Base-by-base conservation (phyloP, 1,140 invertebrate genomes). In the Drosophila suzukii region DNA sequence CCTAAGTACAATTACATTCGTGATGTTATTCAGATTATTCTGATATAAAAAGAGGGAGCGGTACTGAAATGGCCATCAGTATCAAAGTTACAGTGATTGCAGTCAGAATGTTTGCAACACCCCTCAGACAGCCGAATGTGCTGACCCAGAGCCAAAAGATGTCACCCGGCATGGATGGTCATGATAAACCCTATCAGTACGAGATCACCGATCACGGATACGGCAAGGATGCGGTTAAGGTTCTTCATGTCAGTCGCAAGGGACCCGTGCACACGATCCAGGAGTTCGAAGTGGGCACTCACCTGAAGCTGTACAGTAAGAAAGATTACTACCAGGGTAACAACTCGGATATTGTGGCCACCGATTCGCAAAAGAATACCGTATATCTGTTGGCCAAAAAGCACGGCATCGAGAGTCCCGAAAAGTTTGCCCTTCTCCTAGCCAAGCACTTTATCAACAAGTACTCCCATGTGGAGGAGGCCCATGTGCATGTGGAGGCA, bases 291-390 rank as follows among this genome's bases (percentile, higher is more conserved):
- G 95, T 97, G 10, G 94, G 93, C 75, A 96, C 95, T 2, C 94
- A 95, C 59, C 92, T 97, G 15, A 95, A 95, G 66, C 91, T 97
- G n/a, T 93, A 94, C 49, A 94, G 94, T 6, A 94, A 95, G 74
- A 94, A 94, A 53, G 96, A 96, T 74, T 95, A 94, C 80, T 81
- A 93, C 1, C 78, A 92, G 13, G 92, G 91, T n/a, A 94, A 96
- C 88, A 96, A 96, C 75, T 94, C 94, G 38, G 95, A 96, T 77
- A 95, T 96, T 41, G 94, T 96, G n/a, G 96, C 96, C 1, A 97
- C 96, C 0, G 96, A 97, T 80, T 95, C 96, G 7, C 96, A 97
- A 79, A 97, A 97, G 93, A 97, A 97, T 80, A 97, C 96, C 0
- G 95, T 97, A n/a, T 96, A 96, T 84, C 83, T 96, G 27, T 78